Evolutionary conservation across 2,888 invertebrate species (phyloP), one percentile per base, ranked within the genome.

Genomic region (Drosophila nr. medialis): DNA sequence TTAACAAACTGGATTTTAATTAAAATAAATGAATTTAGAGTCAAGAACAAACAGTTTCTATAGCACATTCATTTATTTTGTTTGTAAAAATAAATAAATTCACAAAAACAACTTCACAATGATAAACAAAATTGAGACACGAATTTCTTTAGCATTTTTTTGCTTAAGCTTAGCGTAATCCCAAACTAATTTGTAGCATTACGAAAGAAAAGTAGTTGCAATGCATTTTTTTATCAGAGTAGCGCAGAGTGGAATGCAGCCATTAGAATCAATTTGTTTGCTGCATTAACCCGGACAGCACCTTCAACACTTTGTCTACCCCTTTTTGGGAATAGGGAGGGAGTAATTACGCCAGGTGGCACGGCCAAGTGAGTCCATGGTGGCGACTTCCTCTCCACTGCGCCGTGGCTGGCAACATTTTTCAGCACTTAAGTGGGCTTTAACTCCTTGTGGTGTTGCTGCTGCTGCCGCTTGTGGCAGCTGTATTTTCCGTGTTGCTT

Each of bases 401-500:
- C 21, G 21, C 1, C 8, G 2, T 18, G 34, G 1, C 42, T 51
- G 7, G 58, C 48, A 56, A 54, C 70, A 74, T 81, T 89, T 83
- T 87, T 75, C 72, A 89, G 73, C 85, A 85, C 89, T 85, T 85
- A 89, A 85, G 85, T 85, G 87, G 85, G 87, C 89, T 84, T 85
- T 81, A 85, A 77, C 85, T 87, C 87, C 85, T 84, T 82, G 71
- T 81, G 72, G 56, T 72, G 56, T 21, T 64, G 40, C 29, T 55
- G 64, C 53, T 36, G 50, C 32, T 40, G 63, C 58, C 32, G 27
- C 32, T 51, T 27, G 68, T 64, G 54, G 66, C 68, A 70, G 63
- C 55, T 71, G 64, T 70, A 59, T 45, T 66, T 56, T 72, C 42
- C 64, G 56, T 38, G 58, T 36, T 60, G 69, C 67, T 75, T 72